These are phyloP conservation scores for Pterostichus madidus DNA, from an alignment of 2,888 invertebrate genomes.

Conservation along the genomic window DNA sequence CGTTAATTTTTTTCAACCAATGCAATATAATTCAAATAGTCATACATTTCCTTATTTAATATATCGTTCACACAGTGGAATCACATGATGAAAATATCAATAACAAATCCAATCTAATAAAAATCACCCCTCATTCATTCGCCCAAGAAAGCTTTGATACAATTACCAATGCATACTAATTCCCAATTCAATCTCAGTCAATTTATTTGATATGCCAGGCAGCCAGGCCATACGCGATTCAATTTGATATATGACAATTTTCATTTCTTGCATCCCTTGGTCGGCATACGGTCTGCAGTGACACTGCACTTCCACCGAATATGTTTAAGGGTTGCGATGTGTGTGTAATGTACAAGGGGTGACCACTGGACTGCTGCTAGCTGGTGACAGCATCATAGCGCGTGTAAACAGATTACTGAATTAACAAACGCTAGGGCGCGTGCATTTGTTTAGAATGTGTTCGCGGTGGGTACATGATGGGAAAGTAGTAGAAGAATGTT, in stretches of 20 bases:
- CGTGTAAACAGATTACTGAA: conserved; percentile 58
- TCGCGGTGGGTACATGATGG: neutral
- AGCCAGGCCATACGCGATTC: neutral
- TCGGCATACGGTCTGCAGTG: neutral
- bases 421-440: conserved; percentile 30
- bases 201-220: neutral
- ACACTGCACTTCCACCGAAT: neutral
- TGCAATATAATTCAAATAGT: too few species aligned
- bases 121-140: neutral
- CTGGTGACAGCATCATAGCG: conserved; percentile 54
- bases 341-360: neutral
- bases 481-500: neutral
- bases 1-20: too few species aligned
- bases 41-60: too few species aligned
- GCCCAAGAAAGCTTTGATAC: neutral
- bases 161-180: neutral
- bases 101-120: conserved; percentile 7
- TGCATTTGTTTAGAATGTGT: neutral
- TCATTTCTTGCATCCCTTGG: neutral
- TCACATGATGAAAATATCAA: neutral
- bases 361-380: conserved; percentile 19
- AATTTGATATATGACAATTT: conserved; percentile 47
- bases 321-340: neutral
- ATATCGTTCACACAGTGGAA: neutral
- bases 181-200: conserved; percentile 24